Evolutionary conservation across 2,797 vertebrate genomes (phyloP), one percentile per base, ranked within the genome.

Genomic region (Melanogrammus aeglefinus): DNA sequence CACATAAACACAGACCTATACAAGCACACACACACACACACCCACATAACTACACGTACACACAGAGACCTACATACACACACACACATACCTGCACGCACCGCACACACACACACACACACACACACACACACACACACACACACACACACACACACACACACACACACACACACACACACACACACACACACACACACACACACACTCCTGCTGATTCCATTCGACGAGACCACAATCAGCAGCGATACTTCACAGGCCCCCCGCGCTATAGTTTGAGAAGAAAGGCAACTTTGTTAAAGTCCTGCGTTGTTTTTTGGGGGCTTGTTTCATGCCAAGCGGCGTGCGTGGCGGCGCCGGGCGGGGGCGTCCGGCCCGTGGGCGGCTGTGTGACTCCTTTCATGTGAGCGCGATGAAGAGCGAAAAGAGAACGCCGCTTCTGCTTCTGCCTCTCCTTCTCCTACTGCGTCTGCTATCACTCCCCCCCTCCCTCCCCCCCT

Each of bases 341-440:
- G 51, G 18, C 6, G 51, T 21, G 51, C 51, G 51, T 1, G 9
- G 51, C 18, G 21, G 51, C 6, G 51, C 5, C 5, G 85, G 76
- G 72, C 1, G 0, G 77, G 80, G n/a, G 14, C 29, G n/a, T 71
- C 78, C 78, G 82, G 83, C 57, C 73, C 74, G 78, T 80, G 72
- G 63, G 78, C 14, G 81, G 38, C 74, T 7, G 21, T 75, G 79
- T 18, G 66, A 72, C 73, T 78, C 75, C 76, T 80, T 72, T 75
- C 76, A 71, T 38, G 8, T 75, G 27, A 75, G 35, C 6, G 47
- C 13, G 8, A 16, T 6, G 38, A 77, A 77, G 51, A 57, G 18
- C 6, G 13, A n/a, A 57, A n/a, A 57, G 4, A 21, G 51, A 57
- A 57, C 18, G 51, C 21, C 4, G 51, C 18, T 8, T n/a, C 77